Conservation (phyloP, 92 coral and sea anemone genomes). For the Porites rus region DNA sequence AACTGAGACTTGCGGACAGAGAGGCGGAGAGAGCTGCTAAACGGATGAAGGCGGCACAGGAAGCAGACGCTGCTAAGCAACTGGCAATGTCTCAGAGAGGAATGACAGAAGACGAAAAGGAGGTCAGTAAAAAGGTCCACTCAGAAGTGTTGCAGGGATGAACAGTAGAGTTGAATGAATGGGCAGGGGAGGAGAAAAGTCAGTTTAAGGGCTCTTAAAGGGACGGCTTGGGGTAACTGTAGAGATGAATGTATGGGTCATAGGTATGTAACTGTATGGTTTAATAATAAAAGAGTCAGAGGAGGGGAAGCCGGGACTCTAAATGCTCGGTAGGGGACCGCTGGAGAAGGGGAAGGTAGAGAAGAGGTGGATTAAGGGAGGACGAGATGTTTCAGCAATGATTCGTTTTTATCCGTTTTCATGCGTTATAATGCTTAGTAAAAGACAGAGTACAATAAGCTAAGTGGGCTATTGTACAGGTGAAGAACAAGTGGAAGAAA, state of each 20-base stretch:
- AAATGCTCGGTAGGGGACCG: neutral
- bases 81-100: constrained; percentile 90
- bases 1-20: constrained; percentile 92
- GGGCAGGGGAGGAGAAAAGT: neutral
- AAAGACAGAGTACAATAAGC: no score
- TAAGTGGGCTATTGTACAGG: no score
- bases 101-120: constrained; percentile 92
- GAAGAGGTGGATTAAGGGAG: neutral
- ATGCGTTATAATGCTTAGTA: no score
- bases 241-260: neutral
- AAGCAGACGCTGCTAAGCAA: constrained; percentile 85
- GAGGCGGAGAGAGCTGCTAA: constrained; percentile 92
- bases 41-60: constrained; percentile 72
- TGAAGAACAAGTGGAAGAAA: no score
- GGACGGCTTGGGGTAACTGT: neutral
- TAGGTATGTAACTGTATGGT: no score
- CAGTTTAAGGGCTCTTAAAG: neutral
- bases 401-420: no score
- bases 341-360: neutral
- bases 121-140: constrained; percentile 55
- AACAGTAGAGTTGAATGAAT: neutral
- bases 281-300: neutral
- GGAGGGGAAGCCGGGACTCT: neutral
- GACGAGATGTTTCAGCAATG: no score
- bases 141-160: neutral